Evolutionary conservation across 2,113 vertebrate genomes (phyloP).

Genomic region (Phylloscopus trochilus): DNA sequence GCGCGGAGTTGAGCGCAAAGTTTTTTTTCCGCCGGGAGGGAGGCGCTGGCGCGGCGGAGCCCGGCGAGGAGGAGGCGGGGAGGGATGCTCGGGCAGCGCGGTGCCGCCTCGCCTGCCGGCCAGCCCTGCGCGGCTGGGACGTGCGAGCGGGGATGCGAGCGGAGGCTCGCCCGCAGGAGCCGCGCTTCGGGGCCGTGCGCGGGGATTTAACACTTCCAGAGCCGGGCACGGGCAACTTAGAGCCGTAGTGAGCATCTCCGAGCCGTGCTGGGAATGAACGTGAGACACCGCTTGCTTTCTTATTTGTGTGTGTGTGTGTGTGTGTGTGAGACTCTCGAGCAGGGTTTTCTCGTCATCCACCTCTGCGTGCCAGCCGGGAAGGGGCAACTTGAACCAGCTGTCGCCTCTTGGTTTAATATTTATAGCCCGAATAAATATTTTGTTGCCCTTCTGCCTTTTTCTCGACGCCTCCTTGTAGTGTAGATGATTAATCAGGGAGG

Average conservation of each 20-base stretch:
- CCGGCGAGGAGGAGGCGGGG: neutral
- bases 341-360: neutral
- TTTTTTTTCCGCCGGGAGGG: constrained; percentile 32
- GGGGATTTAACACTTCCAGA: constrained; percentile 1
- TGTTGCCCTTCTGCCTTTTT: constrained; percentile 6
- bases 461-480: constrained; percentile 16
- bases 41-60: constrained; percentile 9
- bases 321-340: neutral
- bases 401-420: neutral
- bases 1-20: constrained; percentile 28
- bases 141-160: constrained; percentile 15
- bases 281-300: neutral
- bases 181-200: neutral
- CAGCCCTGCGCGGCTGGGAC: constrained; percentile 10
- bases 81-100: neutral
- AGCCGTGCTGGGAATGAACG: neutral
- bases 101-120: neutral
- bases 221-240: constrained; percentile 38
- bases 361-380: neutral
- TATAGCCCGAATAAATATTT: neutral
- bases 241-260: neutral
- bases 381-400: neutral
- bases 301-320: neutral
- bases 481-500: constrained; percentile 67
- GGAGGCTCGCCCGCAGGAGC: neutral